Conservation (phyloP, 1,140 invertebrate species). For the Gonatopus flavifemur region DNA sequence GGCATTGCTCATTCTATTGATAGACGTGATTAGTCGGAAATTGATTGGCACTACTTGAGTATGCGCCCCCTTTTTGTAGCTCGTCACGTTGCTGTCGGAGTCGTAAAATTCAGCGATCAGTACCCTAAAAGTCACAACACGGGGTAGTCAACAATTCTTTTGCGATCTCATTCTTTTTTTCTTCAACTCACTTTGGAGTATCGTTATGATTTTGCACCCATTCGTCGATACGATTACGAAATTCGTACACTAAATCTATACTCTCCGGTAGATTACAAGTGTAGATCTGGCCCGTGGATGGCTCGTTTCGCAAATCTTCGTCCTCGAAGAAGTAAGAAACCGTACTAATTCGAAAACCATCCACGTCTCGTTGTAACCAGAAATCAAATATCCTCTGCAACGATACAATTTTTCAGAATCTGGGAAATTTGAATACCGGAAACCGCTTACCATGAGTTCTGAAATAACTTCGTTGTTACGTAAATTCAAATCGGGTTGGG, state of each 20-base stretch:
- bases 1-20: constrained; percentile 52
- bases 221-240: constrained; percentile 31
- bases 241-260: constrained; percentile 26
- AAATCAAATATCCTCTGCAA: constrained; percentile 69
- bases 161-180: background rate
- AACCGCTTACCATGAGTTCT: constrained; percentile 61
- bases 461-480: constrained; percentile 60
- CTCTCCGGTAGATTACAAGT: constrained; percentile 24
- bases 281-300: constrained; percentile 23
- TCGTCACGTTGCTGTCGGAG: constrained; percentile 54
- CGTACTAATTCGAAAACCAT: constrained; percentile 75
- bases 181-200: constrained; percentile 29
- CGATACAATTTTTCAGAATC: constrained; percentile 1
- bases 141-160: too few species aligned
- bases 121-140: constrained; percentile 46
- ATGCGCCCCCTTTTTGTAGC: constrained; percentile 61
- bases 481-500: constrained; percentile 69
- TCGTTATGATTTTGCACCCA: constrained; percentile 31
- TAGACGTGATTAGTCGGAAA: constrained; percentile 54
- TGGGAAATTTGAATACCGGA: background rate
- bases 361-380: constrained; percentile 76
- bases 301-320: constrained; percentile 60
- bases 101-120: constrained; percentile 62
- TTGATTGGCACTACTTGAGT: constrained; percentile 66
- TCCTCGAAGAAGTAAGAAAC: constrained; percentile 63